phyloP scores from a whole-genome alignment of 2,113 vertebrate genomes.

The Solea solea region DNA sequence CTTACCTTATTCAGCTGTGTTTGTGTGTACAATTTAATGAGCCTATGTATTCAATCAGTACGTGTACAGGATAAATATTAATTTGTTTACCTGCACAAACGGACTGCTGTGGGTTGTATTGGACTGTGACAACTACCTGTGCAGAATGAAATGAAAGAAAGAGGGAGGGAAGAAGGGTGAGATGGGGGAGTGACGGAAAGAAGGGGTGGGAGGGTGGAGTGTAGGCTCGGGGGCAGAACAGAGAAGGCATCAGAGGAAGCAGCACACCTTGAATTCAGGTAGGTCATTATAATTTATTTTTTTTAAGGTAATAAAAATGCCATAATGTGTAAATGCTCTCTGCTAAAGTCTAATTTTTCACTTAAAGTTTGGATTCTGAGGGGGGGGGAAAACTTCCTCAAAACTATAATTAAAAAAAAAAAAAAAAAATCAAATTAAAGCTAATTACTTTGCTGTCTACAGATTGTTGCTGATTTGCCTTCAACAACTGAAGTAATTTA shows the following conservation, averaged over 20 bases:
- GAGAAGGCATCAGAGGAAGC: slow-evolving; percentile 22
- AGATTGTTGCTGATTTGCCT: neutral
- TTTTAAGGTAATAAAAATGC: neutral
- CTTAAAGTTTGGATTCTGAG: neutral
- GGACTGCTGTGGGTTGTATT: neutral
- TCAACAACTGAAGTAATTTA: neutral
- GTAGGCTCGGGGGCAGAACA: slow-evolving; percentile 37
- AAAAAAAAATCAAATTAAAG: neutral
- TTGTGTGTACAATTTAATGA: no score
- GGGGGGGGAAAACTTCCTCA: neutral
- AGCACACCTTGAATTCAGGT: slow-evolving; percentile 64
- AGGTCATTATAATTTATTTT: slow-evolving; percentile 14
- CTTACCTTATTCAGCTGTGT: neutral
- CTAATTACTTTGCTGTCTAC: neutral
- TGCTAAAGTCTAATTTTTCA: neutral
- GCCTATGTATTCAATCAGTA: no score
- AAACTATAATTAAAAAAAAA: neutral
- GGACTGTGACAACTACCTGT: neutral
- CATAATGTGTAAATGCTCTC: neutral
- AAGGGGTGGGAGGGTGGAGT: slow-evolving; percentile 17
- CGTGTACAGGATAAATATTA: neutral
- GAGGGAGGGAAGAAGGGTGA: slow-evolving; percentile 28
- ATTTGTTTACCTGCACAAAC: neutral
- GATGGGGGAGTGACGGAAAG: slow-evolving; percentile 36
- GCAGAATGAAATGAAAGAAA: slow-evolving; percentile 9